Conservation (phyloP, 2,888 invertebrate species). For the Drosophila yooni region DNA sequence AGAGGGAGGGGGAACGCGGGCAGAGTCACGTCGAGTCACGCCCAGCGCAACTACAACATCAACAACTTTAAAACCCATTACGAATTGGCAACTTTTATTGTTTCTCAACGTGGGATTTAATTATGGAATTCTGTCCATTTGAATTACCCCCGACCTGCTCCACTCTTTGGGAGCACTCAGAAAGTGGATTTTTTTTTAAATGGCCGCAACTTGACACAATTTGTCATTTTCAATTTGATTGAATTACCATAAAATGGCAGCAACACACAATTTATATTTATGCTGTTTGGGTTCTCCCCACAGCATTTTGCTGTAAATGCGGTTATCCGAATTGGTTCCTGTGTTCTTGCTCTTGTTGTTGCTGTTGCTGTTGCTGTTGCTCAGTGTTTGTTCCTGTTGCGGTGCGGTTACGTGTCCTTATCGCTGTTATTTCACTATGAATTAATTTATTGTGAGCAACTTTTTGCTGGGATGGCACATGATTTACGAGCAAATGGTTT, state of each 20-base stretch:
- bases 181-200: slow-evolving; percentile 1
- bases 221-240: slow-evolving; percentile 80
- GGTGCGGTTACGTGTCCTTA: slow-evolving; percentile 22
- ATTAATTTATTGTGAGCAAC: slow-evolving; percentile 65
- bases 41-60: slow-evolving; percentile 3
- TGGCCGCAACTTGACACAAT: slow-evolving; percentile 77
- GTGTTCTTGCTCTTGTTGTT: neutral
- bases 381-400: slow-evolving; percentile 8
- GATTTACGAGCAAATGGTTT: slow-evolving; percentile 63
- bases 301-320: slow-evolving; percentile 18
- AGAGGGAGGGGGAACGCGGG: neutral
- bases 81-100: slow-evolving; percentile 66
- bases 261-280: slow-evolving; percentile 71
- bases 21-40: neutral
- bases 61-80: slow-evolving; percentile 64
- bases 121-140: slow-evolving; percentile 49
- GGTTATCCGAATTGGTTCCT: slow-evolving; percentile 49
- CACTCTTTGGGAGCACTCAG: neutral
- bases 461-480: slow-evolving; percentile 48
- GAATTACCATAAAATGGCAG: slow-evolving; percentile 74
- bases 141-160: slow-evolving; percentile 6
- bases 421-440: slow-evolving; percentile 52
- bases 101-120: slow-evolving; percentile 65
- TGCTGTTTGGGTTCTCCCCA: slow-evolving; percentile 30
- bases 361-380: slow-evolving; percentile 12